A percentile compares a stretch with the other conserved stretches of the same genome.
These are phyloP conservation scores for Rhopalosiphum padi DNA, from an alignment of 1,140 invertebrate genomes.

Conservation along the genomic window DNA sequence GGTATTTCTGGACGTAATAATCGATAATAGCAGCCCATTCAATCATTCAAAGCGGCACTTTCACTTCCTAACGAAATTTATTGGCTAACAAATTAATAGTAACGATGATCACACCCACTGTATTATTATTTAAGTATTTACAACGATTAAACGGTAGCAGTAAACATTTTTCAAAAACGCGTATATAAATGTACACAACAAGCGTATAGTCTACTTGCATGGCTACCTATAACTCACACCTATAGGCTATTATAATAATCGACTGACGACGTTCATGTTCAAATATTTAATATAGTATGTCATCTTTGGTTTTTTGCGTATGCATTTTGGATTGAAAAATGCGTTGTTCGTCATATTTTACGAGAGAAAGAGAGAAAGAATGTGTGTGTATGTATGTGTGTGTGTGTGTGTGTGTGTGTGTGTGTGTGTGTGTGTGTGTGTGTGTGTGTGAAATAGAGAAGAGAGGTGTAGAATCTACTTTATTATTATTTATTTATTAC, in stretches of 20 bases:
- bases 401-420: no score
- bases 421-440: no score
- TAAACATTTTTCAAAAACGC: background rate
- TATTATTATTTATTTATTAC: no score
- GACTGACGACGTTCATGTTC: background rate
- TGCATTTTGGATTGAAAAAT: background rate
- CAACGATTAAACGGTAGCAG: background rate
- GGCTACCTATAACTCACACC: background rate
- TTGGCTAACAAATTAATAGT: background rate
- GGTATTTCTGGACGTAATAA: background rate
- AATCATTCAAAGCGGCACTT: background rate
- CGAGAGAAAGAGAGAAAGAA: background rate
- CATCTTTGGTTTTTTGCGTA: background rate
- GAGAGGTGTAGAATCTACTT: no score
- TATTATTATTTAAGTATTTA: background rate
- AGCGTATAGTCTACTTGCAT: background rate
- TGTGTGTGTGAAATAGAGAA: background rate
- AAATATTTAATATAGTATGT: background rate
- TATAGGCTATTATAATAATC: background rate
- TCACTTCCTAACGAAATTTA: background rate
- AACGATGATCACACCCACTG: background rate
- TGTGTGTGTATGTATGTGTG: no score
- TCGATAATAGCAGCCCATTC: background rate
- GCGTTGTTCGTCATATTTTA: background rate
- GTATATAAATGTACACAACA: background rate